Evolutionary conservation across 2,113 vertebrate genomes (phyloP), one percentile per base, ranked within the genome.

Genomic region (Platichthys stellatus): DNA sequence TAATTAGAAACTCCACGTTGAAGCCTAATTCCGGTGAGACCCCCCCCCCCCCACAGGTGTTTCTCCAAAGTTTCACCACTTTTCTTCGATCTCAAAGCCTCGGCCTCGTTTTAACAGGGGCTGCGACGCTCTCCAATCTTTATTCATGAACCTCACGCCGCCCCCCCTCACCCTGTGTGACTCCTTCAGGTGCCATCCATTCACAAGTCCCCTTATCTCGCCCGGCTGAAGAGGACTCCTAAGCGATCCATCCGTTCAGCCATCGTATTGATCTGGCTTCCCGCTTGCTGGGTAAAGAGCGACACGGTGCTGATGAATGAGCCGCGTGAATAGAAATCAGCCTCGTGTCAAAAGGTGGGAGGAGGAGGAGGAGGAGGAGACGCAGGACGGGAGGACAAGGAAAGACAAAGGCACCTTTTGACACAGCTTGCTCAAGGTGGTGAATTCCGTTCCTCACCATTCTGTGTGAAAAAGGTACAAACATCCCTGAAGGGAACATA

Each of bases 221-320:
- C 14, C 67, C 1, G 72, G 63, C 78, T 74, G 78, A 84, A 63
- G 78, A 85, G 62, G 71, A 77, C 26, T 79, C 83, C 76, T 85
- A 78, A 88, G 77, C 74, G 77, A 90, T 74, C 74, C 80, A 66
- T 85, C 79, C 26, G 63, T 65, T 86, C 78, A 86, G 78, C 78
- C 80, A 18, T 81, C 81, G 56, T 88, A 90, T 87, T 87, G 87
- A 90, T 88, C 87, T 49, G 66, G 75, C 76, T 80, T 80, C 87
- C 81, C 63, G 80, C 77, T 82, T 64, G 20, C 78, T 74, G 83
- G 80, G 88, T 85, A 78, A 78, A 83, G 80, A 85, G 81, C 56
- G 72, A 74, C 80, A 74, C 43, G 0, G 7, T 23, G 85, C 87
- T 89, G 85, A 90, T 85, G 78, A 85, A 89, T 74, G 82, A 86